Conservation (phyloP, 2,888 invertebrate species). For the Acleris literana region DNA sequence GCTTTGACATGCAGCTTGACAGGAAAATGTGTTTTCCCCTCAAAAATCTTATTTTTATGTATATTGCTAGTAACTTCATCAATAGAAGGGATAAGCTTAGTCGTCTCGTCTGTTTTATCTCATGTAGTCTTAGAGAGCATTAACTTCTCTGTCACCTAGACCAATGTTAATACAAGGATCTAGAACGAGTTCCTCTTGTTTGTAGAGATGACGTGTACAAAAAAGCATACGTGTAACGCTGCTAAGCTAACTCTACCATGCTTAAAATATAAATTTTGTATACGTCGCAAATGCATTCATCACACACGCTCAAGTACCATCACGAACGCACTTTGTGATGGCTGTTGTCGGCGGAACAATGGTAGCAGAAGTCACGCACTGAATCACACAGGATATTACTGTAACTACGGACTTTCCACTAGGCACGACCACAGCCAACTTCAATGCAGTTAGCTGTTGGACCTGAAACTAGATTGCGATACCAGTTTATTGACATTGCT, state of each 20-base stretch:
- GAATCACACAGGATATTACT: slow-evolving; percentile 64
- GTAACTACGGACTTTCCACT: slow-evolving; percentile 45
- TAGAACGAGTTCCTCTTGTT: background rate
- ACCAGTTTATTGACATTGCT: slow-evolving; percentile 21
- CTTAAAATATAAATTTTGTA: background rate
- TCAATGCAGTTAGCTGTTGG: slow-evolving; percentile 5
- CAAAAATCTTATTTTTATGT: no score
- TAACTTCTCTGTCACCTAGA: no score
- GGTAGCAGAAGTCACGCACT: slow-evolving; percentile 64
- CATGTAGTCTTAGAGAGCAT: no score
- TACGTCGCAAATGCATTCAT: slow-evolving; percentile 4
- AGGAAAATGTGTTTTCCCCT: no score
- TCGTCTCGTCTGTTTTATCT: no score
- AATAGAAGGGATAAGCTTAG: no score
- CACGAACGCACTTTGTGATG: slow-evolving; percentile 57
- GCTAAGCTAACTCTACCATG: no score
- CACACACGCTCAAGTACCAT: slow-evolving; percentile 55
- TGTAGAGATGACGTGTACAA: no score
- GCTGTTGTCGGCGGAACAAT: slow-evolving; percentile 42
- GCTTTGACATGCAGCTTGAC: no score
- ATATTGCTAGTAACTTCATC: no score
- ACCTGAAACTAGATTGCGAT: slow-evolving; percentile 17
- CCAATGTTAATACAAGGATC: no score
- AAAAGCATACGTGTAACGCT: no score
- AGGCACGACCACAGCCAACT: slow-evolving; percentile 28